Base-by-base conservation (phyloP, 2,113 vertebrate species). In the Marmota flaviventris region DNA sequence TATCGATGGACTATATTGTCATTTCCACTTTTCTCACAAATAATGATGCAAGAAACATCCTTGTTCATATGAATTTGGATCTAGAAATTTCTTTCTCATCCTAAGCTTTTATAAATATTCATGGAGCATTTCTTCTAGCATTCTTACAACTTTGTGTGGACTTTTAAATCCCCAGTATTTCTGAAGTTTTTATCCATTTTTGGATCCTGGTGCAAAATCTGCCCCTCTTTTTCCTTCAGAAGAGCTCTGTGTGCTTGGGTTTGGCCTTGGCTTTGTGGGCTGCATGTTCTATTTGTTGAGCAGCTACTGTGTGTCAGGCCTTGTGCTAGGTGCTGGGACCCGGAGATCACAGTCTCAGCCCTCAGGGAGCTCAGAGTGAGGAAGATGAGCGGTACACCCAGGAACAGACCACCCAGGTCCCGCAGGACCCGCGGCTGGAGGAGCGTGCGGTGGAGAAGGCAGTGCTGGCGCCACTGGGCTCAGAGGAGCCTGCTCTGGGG, bases 21-120 rank as follows among this genome's bases (percentile, higher is more conserved):
- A 85, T 85, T 93, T 92, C 45, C 10, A 24, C 32, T 75, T 39
- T 85, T 91, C 61, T 82, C 85, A 70, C 56, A 67, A 87, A 75
- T 92, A 88, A 88, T 29, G 51, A 72, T 76, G 12, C 17, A 89
- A 9, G 85, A 70, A 72, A 70, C 27, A 63, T 77, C 61, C 32
- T 53, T 56, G 56, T 34, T 39, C n/a, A 9, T 32, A 42, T n/a
- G 22, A 69, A 96, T 70, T 78, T 78, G 79, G 13, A 5, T 45
- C 63, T 37, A 53, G 67, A 83, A 48, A n/a, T 17, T 96, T 42
- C 27, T 84, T 94, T 65, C 4, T 34, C 37, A 61, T 56, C 67
- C 70, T 83, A 77, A 77, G 51, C 22, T 8, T 63, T 25, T 89
- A 8, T 37, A 65, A 77, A 34, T 51, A 34, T 29, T 79, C 82